Percentiles rank a stretch among this genome's conserved stretches.
Evolutionary conservation across 2,113 vertebrate genomes (phyloP).

Genomic region (Campylomormyrus tamandua): DNA sequence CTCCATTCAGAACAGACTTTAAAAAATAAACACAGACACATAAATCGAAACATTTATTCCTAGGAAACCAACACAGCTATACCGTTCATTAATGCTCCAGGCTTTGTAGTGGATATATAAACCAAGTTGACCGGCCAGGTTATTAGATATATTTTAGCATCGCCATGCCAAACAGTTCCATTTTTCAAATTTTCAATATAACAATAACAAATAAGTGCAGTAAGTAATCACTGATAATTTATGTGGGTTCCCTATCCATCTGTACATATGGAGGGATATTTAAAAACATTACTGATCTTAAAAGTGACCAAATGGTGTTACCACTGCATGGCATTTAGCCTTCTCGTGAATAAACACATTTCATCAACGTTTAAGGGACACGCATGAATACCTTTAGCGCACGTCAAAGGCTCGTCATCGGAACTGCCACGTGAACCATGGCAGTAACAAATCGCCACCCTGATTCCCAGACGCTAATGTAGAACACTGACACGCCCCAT

Average conservation of each 20-base stretch:
- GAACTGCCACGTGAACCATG: background rate
- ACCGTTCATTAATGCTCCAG: background rate
- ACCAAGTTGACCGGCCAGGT: background rate
- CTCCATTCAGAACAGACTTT: background rate
- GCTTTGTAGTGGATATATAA: background rate
- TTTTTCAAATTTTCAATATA: background rate
- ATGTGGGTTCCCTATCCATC: background rate
- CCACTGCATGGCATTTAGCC: background rate
- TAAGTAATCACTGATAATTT: background rate
- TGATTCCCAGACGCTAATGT: too few species aligned
- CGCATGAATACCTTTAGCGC: background rate
- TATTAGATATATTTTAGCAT: background rate
- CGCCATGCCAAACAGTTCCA: background rate
- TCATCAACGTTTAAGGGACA: background rate
- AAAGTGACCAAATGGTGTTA: background rate
- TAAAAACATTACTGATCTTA: background rate
- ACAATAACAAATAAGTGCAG: background rate
- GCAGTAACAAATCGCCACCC: background rate
- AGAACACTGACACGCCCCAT: background rate
- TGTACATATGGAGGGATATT: background rate
- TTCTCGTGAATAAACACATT: background rate
- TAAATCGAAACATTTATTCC: conserved; percentile 2
- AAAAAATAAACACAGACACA: background rate
- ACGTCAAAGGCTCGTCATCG: background rate
- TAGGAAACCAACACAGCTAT: conserved; percentile 11